Conservation (phyloP, 2,797 vertebrate genomes). For the Bryconaethiops microstoma region DNA sequence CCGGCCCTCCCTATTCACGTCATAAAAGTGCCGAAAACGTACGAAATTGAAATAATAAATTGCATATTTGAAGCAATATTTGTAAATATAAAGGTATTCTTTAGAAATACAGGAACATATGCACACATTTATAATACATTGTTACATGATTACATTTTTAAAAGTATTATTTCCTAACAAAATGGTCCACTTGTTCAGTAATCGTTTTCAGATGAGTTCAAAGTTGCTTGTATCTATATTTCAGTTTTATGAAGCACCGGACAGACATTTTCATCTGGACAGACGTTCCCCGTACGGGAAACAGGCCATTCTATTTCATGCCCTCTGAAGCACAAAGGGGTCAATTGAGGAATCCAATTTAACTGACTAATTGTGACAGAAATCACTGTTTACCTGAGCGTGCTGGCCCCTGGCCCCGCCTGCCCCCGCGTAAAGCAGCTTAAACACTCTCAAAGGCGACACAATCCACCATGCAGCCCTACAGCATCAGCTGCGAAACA, state of each 20-base stretch:
- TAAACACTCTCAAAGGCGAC: constrained; percentile 27
- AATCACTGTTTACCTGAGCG: background rate
- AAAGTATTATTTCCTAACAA: too few species aligned
- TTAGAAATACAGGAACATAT: too few species aligned
- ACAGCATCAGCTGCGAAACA: constrained; percentile 35
- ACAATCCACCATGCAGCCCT: constrained; percentile 38
- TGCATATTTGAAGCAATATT: too few species aligned
- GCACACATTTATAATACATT: too few species aligned
- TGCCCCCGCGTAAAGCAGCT: constrained; percentile 29
- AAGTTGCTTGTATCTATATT: too few species aligned
- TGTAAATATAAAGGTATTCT: too few species aligned
- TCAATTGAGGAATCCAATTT: background rate
- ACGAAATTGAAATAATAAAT: too few species aligned
- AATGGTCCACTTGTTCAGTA: background rate
- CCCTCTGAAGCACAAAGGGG: background rate
- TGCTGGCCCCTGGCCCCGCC: background rate
- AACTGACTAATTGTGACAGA: background rate
- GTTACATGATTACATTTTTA: too few species aligned
- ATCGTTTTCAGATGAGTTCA: background rate
- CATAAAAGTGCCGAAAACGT: too few species aligned
- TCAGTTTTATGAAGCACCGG: background rate
- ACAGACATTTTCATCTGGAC: background rate
- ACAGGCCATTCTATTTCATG: background rate
- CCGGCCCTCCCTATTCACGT: too few species aligned
- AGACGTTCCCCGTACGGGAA: background rate